Evolutionary conservation across 1,140 invertebrate genomes (phyloP), one percentile per base, ranked within the genome.

Genomic region (Chrysopa pallens): DNA sequence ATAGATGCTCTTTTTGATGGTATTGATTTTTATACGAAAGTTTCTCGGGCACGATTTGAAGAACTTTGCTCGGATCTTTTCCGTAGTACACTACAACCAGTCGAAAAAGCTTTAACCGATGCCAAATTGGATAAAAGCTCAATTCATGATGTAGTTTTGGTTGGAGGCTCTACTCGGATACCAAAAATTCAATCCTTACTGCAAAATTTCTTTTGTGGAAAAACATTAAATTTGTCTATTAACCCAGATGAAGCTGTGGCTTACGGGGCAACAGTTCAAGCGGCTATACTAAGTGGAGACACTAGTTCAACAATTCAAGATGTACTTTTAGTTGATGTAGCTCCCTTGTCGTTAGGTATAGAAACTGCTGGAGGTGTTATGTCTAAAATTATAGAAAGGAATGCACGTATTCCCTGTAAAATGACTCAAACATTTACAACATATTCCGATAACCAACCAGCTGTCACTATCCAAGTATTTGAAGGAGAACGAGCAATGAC

Each of bases 401-500:
- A 80, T 50, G 66, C 72, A 0, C 68, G 68, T 12, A 79, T 80
- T 47, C 77, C 78, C 0, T 73, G 71, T 37, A 77, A 76, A 46
- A 70, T 74, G 44, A 68, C 68, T 0, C 71, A 79, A 48, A 72
- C 67, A 0, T 80, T 79, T 50, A 76, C 74, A 0, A 79, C 74
- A 0, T 76, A 75, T 47, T 66, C 72, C 0, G 76, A 80, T 49
- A 81, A 83, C 52, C 80, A 84, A 51, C 70, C 77, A 0, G 75
- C 69, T 8, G 79, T 82, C 35, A 67, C 70, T 12, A 78, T 82
- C 17, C 73, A 82, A 61, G 76, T 86, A 8, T 86, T 70, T 55
- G 81, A 87, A 64, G 84, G 83, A 12, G 82, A 86, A 57, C 57
- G 81, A 51, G 73, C 78, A 0, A 80, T 84, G 76, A 84, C 82